phyloP scores from a whole-genome alignment of 2,113 vertebrate genomes.

The Halichoerus grypus region DNA sequence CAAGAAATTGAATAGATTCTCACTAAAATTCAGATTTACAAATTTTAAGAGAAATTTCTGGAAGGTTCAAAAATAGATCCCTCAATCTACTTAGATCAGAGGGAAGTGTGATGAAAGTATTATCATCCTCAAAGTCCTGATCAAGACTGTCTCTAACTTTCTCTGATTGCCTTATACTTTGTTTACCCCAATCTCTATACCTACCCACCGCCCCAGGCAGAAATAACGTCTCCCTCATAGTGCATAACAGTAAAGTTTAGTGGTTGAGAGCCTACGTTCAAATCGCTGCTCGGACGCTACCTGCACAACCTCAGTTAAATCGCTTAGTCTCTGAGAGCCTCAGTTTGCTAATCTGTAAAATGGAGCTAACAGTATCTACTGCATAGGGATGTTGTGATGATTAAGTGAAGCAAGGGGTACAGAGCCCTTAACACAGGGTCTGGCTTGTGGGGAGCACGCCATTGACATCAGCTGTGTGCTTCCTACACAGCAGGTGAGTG shows the following conservation, averaged over 20 bases:
- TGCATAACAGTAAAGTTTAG: neutral
- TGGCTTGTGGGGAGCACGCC: neutral
- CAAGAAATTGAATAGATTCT: conserved; percentile 46
- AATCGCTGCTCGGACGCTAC: neutral
- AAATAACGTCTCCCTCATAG: neutral
- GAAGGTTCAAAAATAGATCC: neutral
- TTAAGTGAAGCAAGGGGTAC: neutral
- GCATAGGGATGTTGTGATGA: neutral
- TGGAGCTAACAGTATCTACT: neutral
- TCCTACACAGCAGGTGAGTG: fast-evolving
- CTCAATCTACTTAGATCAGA: neutral
- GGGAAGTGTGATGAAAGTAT: neutral
- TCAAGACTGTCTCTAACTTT: neutral
- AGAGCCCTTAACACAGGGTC: neutral
- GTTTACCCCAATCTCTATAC: neutral
- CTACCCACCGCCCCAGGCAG: neutral
- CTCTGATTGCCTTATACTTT: neutral
- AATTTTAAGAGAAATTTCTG: neutral
- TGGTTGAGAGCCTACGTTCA: neutral
- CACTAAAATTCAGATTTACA: neutral
- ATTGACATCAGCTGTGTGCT: neutral
- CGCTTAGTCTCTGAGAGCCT: neutral
- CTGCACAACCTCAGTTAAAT: neutral
- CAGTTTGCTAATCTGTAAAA: conserved; percentile 36
- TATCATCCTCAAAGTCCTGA: neutral